These are phyloP conservation scores for Dermochelys coriacea DNA, from an alignment of 2,797 vertebrate genomes.

Conservation along the genomic window DNA sequence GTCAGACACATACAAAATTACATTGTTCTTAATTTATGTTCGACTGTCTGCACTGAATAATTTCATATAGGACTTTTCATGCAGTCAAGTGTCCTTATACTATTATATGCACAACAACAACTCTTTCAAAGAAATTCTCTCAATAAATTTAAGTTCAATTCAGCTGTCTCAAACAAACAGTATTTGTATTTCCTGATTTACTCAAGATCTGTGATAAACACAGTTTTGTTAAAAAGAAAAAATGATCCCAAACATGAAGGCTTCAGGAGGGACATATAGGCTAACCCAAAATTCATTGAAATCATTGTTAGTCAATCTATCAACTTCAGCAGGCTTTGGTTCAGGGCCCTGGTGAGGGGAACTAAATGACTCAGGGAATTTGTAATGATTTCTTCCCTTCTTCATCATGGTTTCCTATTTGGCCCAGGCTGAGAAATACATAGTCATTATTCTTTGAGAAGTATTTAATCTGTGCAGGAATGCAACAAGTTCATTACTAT, in stretches of 20 bases:
- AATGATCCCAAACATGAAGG: not conserved
- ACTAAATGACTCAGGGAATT: not conserved
- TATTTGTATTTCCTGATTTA: not conserved
- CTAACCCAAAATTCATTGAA: not conserved
- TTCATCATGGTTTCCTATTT: not conserved
- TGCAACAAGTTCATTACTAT: not conserved
- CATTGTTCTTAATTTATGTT: constrained; percentile 59
- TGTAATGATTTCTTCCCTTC: not conserved
- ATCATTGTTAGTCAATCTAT: not conserved
- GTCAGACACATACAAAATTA: constrained; percentile 53
- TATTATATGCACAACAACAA: not conserved
- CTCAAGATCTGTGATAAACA: not conserved
- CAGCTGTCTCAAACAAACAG: not conserved
- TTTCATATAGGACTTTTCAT: constrained; percentile 29
- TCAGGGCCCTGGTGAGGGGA: not conserved
- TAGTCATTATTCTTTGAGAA: not conserved
- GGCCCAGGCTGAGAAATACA: not conserved
- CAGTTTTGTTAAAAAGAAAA: not conserved
- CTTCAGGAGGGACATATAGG: not conserved
- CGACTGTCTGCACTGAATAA: constrained; percentile 44
- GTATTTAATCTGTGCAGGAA: not conserved
- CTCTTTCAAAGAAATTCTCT: constrained; percentile 40
- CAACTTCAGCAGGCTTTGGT: not conserved
- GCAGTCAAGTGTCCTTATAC: not conserved
- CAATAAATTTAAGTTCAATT: constrained; percentile 51